phyloP scores from a whole-genome alignment of 2,888 invertebrate species.

The Drosophila aldrichi region DNA sequence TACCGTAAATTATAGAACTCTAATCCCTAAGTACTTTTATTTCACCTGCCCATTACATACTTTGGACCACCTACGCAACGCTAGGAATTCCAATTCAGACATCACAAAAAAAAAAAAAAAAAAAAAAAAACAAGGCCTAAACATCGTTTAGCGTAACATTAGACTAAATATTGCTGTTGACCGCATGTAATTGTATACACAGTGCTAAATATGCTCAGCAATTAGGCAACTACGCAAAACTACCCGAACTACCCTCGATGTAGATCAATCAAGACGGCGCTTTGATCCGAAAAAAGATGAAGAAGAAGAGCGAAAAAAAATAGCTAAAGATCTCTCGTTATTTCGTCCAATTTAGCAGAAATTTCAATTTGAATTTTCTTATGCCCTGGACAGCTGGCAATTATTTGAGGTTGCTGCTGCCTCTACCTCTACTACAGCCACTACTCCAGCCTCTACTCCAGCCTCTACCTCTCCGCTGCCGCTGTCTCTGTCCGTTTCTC shows the following conservation, averaged over 20 bases:
- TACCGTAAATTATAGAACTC: not conserved
- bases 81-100: no score
- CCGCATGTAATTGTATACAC: conserved; percentile 72
- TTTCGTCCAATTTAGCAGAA: conserved; percentile 69
- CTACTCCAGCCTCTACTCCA: no score
- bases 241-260: conserved; percentile 49
- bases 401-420: conserved; percentile 10
- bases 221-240: conserved; percentile 44
- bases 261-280: conserved; percentile 48
- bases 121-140: conserved; percentile 39
- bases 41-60: not conserved
- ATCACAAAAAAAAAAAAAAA: no score
- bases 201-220: conserved; percentile 34
- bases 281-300: conserved; percentile 43
- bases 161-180: conserved; percentile 39
- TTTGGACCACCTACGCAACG: conserved; percentile 48
- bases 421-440: not conserved
- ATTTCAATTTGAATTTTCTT: conserved; percentile 15
- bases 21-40: no score
- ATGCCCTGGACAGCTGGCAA: conserved; percentile 65
- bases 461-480: no score
- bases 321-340: conserved; percentile 34
- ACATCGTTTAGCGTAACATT: conserved; percentile 59
- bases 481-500: not conserved
- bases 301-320: conserved; percentile 6